Conservation (phyloP, 2,888 invertebrate species). For the Acanthococcus lagerstroemiae region DNA sequence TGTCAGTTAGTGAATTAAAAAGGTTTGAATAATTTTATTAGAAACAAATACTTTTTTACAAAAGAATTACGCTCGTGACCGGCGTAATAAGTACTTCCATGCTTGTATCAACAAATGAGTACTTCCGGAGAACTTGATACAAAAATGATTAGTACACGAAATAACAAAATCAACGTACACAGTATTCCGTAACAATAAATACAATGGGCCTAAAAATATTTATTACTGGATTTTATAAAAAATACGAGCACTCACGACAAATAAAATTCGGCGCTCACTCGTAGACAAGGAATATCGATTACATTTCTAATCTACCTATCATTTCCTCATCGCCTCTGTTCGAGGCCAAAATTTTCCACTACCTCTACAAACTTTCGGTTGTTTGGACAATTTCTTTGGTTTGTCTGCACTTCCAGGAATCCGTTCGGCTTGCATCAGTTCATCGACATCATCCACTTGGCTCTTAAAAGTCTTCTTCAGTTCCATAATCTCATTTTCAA, state of each 20-base stretch:
- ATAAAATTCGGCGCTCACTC: neutral
- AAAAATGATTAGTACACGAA: neutral
- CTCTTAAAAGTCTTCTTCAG: constrained; percentile 82
- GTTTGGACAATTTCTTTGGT: constrained; percentile 46
- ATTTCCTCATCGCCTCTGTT: constrained; percentile 38
- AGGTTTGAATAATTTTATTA: neutral
- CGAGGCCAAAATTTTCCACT: constrained; percentile 52
- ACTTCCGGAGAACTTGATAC: neutral
- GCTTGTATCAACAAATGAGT: neutral
- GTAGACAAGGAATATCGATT: neutral
- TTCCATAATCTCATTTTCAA: constrained; percentile 78
- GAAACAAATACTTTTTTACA: neutral
- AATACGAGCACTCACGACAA: neutral
- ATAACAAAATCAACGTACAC: neutral
- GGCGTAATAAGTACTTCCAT: neutral
- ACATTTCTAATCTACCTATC: no score
- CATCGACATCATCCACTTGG: constrained; percentile 70
- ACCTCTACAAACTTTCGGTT: constrained; percentile 56
- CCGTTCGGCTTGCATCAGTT: constrained; percentile 50
- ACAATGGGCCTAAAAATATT: neutral
- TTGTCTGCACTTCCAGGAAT: constrained; percentile 41
- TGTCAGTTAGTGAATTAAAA: no score
- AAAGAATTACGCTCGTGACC: neutral
- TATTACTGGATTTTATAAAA: neutral
- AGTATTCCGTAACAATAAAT: neutral